Base-by-base conservation (phyloP, 2,888 invertebrate genomes). In the Troides helena region DNA sequence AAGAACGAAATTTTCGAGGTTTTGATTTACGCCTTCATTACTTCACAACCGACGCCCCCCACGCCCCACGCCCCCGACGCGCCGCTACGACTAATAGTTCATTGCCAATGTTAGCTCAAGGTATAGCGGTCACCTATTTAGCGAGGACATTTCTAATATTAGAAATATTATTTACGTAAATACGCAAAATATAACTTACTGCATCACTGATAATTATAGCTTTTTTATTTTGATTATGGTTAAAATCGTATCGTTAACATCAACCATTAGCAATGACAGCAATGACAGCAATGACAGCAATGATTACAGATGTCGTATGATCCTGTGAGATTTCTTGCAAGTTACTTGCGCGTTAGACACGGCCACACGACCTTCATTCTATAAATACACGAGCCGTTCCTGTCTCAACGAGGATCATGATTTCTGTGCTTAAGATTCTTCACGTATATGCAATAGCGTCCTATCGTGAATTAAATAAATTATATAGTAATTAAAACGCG, bases 331-430 rank as follows among this genome's bases (percentile, higher is more conserved):
- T 30, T 30, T 60, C 50, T 50, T 50, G 18, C 36, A 25, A 59
- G 62, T 46, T 62, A 43, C 50, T 21, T 36, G 36, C 12, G 50
- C 30, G 25, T 58, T 57, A 58, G 56, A 67, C 46, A 36, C 36
- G 76, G 71, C 80, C 76, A 77, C 74, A 71, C 80, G 85, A 83
- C 89, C 89, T 89, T 88, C 86, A 75, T 68, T 78, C 84, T 89
- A 87, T 85, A 85, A 85, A 88, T 88, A 89, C 73, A 86, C 72
- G 74, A 77, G 74, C 77, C 78, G 79, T 80, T 81, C 81, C 82
- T 76, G 77, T 75, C 79, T 74, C 71, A 76, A 77, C 77, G 74
- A 79, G 78, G 78, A 75, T 77, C 77, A 80, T 80, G 83, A 82
- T 85, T 86, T 83, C 81, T 83, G 81, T 57, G 43, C 43, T 61